Evolutionary conservation across 2,888 invertebrate genomes (phyloP).

Genomic region (Anthophora plumipes): DNA sequence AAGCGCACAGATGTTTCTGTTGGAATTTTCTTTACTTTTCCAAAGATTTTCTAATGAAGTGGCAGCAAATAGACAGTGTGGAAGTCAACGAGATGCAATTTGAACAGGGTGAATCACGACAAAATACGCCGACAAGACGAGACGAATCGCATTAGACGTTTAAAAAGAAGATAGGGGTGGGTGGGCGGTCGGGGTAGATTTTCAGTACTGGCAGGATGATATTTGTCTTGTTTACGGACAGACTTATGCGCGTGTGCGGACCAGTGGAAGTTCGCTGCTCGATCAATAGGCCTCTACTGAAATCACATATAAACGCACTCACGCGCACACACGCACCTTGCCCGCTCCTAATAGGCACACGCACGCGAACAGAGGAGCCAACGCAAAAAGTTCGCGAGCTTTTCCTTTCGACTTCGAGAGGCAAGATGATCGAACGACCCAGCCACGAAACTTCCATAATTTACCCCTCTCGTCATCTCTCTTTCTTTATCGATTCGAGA

Average conservation of each 20-base stretch:
- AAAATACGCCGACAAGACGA: constrained; percentile 34
- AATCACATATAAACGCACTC: constrained; percentile 76
- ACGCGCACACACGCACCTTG: constrained; percentile 44
- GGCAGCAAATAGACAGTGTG: too few relatives aligned
- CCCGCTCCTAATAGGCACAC: not conserved
- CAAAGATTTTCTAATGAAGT: too few relatives aligned
- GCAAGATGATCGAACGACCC: constrained; percentile 57
- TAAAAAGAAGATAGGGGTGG: constrained; percentile 64
- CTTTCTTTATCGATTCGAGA: constrained; percentile 57
- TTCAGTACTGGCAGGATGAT: constrained; percentile 82
- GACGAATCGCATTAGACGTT: constrained; percentile 60
- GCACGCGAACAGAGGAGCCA: constrained; percentile 17
- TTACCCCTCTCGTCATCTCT: constrained; percentile 40
- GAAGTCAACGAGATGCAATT: constrained; percentile 3
- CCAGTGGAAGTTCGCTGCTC: constrained; percentile 77
- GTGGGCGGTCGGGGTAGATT: constrained; percentile 77
- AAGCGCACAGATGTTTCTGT: too few relatives aligned
- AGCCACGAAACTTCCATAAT: constrained; percentile 59
- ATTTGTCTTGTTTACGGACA: constrained; percentile 84
- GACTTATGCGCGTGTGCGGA: constrained; percentile 84
- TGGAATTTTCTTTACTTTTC: too few relatives aligned
- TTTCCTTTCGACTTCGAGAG: constrained; percentile 64
- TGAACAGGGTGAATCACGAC: not conserved
- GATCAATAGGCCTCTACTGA: constrained; percentile 84
- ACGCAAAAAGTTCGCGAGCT: constrained; percentile 68